Evolutionary conservation across 2,113 vertebrate species (phyloP).

Genomic region (Suncus etruscus): DNA sequence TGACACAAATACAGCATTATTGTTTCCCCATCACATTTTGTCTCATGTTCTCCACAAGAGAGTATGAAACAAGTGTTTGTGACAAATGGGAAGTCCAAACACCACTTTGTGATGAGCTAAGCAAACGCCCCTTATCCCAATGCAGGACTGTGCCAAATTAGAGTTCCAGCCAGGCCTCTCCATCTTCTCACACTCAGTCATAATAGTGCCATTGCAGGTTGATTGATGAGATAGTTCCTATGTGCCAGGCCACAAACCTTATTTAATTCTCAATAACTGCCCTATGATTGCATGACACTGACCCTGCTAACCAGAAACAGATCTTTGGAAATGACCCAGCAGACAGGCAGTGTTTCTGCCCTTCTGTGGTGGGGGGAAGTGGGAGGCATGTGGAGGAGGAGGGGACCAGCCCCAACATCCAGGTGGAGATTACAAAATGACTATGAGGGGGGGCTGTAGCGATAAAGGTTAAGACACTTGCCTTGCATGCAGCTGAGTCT

Average conservation of each 20-base stretch:
- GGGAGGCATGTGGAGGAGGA: no score
- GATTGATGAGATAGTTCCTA: not conserved
- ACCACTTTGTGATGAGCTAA: not conserved
- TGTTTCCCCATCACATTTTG: not conserved
- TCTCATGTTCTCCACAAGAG: not conserved
- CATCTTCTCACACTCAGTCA: not conserved
- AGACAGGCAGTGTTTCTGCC: not conserved
- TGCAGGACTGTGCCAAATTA: not conserved
- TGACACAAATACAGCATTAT: not conserved
- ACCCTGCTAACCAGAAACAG: not conserved
- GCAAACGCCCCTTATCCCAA: rapidly evolving
- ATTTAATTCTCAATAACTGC: conserved; percentile 33
- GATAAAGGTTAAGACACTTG: no score
- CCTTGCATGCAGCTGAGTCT: no score
- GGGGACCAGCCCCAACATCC: not conserved
- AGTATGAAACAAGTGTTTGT: not conserved
- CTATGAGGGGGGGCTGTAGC: not conserved
- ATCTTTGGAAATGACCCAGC: not conserved
- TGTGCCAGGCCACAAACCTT: not conserved
- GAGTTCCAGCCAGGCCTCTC: not conserved
- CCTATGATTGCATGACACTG: not conserved
- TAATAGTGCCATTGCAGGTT: not conserved
- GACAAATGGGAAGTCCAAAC: not conserved
- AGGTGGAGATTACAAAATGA: not conserved
- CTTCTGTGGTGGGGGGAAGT: not conserved